Percentiles rank a stretch among this genome's conserved stretches.
phyloP scores from a whole-genome alignment of 2,888 invertebrate genomes.

The Ernsta delagoae region DNA sequence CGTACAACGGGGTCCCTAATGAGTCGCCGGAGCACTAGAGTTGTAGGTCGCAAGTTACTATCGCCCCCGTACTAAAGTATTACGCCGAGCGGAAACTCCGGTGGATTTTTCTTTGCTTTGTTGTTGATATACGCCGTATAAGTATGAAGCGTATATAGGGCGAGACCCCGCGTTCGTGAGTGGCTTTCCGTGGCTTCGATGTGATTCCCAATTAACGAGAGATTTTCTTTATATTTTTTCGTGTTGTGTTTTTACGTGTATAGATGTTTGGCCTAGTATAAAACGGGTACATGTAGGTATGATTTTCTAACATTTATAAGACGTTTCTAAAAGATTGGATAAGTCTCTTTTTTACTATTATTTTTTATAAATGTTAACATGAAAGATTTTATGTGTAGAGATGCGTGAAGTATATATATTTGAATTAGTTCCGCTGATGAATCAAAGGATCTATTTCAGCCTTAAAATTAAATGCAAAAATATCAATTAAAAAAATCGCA shows the following conservation, averaged over 20 bases:
- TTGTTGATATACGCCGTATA: slow-evolving; percentile 30
- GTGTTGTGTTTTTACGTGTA: neutral
- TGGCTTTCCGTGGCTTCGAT: slow-evolving; percentile 19
- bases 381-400: no score
- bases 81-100: slow-evolving; percentile 68
- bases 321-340: no score
- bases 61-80: slow-evolving; percentile 70
- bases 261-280: no score
- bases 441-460: no score
- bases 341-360: no score
- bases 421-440: no score
- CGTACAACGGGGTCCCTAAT: slow-evolving; percentile 76
- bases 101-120: slow-evolving; percentile 71
- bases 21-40: slow-evolving; percentile 83
- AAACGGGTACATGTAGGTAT: no score
- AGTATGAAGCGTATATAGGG: slow-evolving; percentile 50
- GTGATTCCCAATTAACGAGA: slow-evolving; percentile 16
- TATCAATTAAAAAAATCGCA: no score
- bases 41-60: slow-evolving; percentile 77
- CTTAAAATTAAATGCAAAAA: no score
- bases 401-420: no score
- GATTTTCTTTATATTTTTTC: slow-evolving; percentile 11
- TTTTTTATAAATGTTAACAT: no score
- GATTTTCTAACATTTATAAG: no score
- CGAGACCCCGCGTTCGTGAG: slow-evolving; percentile 42